Evolutionary conservation across 37 sponge, comb jelly and placozoan species (phyloP).

Genomic region (Chondrosia reniformis): DNA sequence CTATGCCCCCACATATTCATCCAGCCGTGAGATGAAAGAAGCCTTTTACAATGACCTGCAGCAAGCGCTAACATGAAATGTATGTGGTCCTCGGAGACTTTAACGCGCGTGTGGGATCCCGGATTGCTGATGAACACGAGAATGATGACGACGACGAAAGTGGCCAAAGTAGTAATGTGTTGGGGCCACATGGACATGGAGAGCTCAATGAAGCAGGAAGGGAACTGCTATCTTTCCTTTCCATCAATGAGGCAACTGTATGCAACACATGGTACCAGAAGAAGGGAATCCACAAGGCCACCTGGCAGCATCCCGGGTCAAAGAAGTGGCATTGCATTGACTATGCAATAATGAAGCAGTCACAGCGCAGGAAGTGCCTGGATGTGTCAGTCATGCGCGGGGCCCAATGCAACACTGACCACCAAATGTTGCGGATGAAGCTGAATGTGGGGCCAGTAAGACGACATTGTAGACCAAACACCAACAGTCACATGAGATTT

Average conservation of each 20-base stretch:
- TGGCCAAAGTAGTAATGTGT: neutral
- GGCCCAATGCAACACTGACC: conserved; percentile 37
- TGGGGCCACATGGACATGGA: conserved; percentile 30
- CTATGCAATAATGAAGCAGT: conserved; percentile 30
- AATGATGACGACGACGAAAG: neutral
- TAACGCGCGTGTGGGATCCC: conserved; percentile 1
- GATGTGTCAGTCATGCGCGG: conserved; percentile 24
- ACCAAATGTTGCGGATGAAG: too few species aligned
- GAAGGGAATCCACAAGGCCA: conserved; percentile 28
- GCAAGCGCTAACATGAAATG: too few species aligned
- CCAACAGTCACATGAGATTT: neutral
- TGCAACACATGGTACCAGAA: conserved; percentile 24
- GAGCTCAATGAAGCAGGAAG: conserved; percentile 29
- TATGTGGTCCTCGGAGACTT: too few species aligned
- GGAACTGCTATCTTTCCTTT: conserved; percentile 29
- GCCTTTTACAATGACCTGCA: too few species aligned
- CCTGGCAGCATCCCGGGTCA: conserved; percentile 42
- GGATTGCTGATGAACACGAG: neutral
- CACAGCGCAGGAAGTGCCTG: conserved; percentile 4
- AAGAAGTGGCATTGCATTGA: conserved; percentile 41
- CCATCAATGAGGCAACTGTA: too few species aligned
- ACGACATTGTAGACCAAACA: neutral
- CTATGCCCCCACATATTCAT: too few species aligned
- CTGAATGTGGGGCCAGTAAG: neutral
- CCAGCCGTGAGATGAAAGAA: too few species aligned